A percentile compares a stretch with the other conserved stretches of the same genome.
phyloP scores from a whole-genome alignment of 2,888 invertebrate species.

The Miltochrista miniata region DNA sequence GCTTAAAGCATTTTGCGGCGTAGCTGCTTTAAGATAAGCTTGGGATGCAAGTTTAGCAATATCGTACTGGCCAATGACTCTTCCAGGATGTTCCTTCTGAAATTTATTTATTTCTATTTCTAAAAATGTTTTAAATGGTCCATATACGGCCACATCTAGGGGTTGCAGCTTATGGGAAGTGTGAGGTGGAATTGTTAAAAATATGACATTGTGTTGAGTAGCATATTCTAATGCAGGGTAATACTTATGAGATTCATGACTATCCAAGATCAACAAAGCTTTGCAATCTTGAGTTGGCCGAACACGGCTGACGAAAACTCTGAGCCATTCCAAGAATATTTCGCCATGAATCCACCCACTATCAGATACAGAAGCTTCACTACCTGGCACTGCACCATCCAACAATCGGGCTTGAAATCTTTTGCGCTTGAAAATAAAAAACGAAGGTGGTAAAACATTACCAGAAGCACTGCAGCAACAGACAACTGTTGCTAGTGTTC shows the following conservation, averaged over 20 bases:
- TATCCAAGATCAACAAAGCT: background rate
- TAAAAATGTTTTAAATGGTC: background rate
- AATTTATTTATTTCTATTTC: background rate
- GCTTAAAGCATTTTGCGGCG: too few relatives aligned
- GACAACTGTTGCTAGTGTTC: slow-evolving; percentile 13
- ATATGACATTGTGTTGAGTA: too few relatives aligned
- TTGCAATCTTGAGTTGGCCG: background rate
- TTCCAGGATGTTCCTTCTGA: background rate
- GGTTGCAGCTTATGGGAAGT: too few relatives aligned
- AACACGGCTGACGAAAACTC: background rate
- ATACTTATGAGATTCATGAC: background rate
- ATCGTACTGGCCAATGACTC: too few relatives aligned
- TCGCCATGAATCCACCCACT: background rate
- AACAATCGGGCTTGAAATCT: background rate
- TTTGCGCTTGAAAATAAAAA: slow-evolving; percentile 6
- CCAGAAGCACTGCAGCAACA: slow-evolving; percentile 17
- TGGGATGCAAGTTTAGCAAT: too few relatives aligned
- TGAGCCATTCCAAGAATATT: background rate
- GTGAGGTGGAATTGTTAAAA: too few relatives aligned
- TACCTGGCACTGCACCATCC: background rate
- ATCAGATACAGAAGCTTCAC: background rate
- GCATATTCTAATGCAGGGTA: too few relatives aligned
- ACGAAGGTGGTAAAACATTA: slow-evolving; percentile 11
- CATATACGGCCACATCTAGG: background rate
- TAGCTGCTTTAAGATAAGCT: too few relatives aligned